Evolutionary conservation across 2,888 invertebrate genomes (phyloP).

Genomic region (Troides helena): DNA sequence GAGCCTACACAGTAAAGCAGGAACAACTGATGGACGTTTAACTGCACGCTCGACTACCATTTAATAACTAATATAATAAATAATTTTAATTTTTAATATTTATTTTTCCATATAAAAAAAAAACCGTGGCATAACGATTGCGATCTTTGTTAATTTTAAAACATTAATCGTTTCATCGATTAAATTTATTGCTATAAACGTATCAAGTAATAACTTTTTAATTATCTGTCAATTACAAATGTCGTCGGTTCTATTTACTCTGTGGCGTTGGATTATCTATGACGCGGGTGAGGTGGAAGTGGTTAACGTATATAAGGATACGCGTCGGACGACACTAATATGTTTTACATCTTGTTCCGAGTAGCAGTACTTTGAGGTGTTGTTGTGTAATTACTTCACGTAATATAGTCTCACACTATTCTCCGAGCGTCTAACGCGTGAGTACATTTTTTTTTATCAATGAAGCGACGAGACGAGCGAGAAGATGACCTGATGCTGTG

Average conservation of each 20-base stretch:
- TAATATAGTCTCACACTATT: background rate
- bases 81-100: background rate
- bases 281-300: slow-evolving; percentile 19
- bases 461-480: too few relatives aligned
- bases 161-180: too few relatives aligned
- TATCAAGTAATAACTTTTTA: too few relatives aligned
- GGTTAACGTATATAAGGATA: slow-evolving; percentile 1
- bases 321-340: slow-evolving; percentile 19
- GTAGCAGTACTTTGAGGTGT: background rate
- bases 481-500: too few relatives aligned
- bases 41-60: background rate
- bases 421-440: background rate
- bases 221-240: background rate
- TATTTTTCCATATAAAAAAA: background rate
- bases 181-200: too few relatives aligned
- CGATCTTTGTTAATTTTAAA: too few relatives aligned
- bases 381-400: too few relatives aligned
- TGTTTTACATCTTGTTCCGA: slow-evolving; percentile 3
- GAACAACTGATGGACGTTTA: background rate
- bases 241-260: slow-evolving; percentile 10
- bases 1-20: slow-evolving; percentile 3
- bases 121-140: too few relatives aligned
- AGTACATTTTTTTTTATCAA: slow-evolving; percentile 3
- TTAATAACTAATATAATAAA: background rate
- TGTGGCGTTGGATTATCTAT: slow-evolving; percentile 17